Base-by-base conservation (phyloP, 2,797 vertebrate genomes). In the Tarsius wallacei region DNA sequence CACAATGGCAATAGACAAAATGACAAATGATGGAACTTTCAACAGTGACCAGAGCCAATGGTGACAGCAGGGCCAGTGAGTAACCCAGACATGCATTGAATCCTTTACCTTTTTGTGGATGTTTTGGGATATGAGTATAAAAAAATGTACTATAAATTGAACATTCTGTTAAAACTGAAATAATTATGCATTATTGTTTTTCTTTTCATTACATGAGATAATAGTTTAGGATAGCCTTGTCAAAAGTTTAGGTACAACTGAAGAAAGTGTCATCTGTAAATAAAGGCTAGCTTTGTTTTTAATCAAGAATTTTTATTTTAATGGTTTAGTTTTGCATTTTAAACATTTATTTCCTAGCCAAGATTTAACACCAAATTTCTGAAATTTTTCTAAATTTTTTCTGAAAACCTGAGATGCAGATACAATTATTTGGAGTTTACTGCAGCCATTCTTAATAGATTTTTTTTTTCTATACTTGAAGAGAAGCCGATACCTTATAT, bases 221-320 rank as follows among this genome's bases (percentile, higher is more conserved):
- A 84, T 53, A 82, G 64, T 73, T 61, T 77, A 80, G 51, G 26
- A 82, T 4, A 83, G 36, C 28, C 83, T 84, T 83, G 19, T 47
- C 14, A 59, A 91, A 96, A 71, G 13, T n/a, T 93, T 91, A 94
- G 31, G 36, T 59, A 77, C 4, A 92, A 91, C 49, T 78, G 89
- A 51, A 74, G 22, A 91, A 80, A 57, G 64, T 63, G 4, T 55
- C 8, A 68, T 68, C 86, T 83, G 5, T 42, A 17, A 92, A 87
- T 63, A 4, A 90, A 74, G 31, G 42, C 21, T 70, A 61, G 4
- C 10, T 80, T 26, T 66, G 85, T 57, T 66, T 57, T n/a, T 16
- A 14, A 70, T 89, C 64, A 24, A 14, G 47, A 80, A 8, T 4
- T 80, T 93, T 96, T 93, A 53, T 81, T 70, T 71, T 57, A 76